phyloP scores from a whole-genome alignment of 2,113 vertebrate species.

The Isichthys henryi region DNA sequence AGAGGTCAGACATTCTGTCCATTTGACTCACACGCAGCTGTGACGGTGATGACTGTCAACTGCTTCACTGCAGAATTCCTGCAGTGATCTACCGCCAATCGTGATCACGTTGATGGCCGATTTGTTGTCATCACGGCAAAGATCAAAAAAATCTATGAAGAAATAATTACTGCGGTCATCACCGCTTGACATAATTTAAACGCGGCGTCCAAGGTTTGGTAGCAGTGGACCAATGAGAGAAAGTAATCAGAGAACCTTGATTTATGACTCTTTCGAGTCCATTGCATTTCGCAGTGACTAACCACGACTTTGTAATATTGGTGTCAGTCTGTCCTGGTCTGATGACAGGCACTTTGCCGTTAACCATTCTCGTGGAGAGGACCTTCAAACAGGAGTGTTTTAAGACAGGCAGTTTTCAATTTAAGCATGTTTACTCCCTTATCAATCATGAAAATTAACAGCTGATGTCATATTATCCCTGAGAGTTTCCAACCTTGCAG shows the following conservation, averaged over 20 bases:
- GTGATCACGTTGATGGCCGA: slow-evolving; percentile 27
- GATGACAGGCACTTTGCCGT: slow-evolving; percentile 46
- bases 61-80: slow-evolving; percentile 4
- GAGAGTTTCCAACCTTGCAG: not conserved
- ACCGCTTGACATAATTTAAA: slow-evolving; percentile 41
- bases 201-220: slow-evolving; percentile 29
- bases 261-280: slow-evolving; percentile 49
- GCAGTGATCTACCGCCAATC: slow-evolving; percentile 24
- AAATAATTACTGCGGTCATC: slow-evolving; percentile 49
- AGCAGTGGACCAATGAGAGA: not conserved
- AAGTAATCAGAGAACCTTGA: not conserved
- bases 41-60: slow-evolving; percentile 11
- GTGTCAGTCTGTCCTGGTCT: slow-evolving; percentile 44
- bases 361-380: slow-evolving; percentile 32
- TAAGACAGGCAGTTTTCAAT: slow-evolving; percentile 38
- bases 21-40: not conserved
- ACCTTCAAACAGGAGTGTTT: slow-evolving; percentile 44
- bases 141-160: slow-evolving; percentile 43
- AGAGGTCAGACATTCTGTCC: not conserved
- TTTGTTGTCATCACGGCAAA: slow-evolving; percentile 46
- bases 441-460: slow-evolving; percentile 3
- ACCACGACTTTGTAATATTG: slow-evolving; percentile 47
- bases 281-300: slow-evolving; percentile 38
- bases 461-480: not conserved
- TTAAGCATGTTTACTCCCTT: slow-evolving; percentile 8